Base-by-base conservation (phyloP, 1,140 invertebrate genomes). In the Lycorma delicatula region DNA sequence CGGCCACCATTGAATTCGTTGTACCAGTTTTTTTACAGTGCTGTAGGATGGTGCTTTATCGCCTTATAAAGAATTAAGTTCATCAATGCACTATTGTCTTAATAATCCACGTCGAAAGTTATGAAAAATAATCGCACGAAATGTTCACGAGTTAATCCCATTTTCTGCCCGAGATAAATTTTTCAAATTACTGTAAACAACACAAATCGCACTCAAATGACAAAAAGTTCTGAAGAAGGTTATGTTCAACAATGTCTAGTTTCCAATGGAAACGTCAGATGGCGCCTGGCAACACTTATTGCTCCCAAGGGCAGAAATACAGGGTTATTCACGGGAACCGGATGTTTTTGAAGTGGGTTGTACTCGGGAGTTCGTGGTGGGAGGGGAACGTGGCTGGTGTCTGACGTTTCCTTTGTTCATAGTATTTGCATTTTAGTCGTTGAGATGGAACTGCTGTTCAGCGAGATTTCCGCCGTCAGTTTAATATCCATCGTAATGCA, bases 1-100 rank as follows among this genome's bases (percentile, higher is more conserved):
- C 60, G 59, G 27, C 53, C 63, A 58, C 50, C 55, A 59, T 57
- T 50, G 25, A 53, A 62, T 59, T 65, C 58, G 51, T 18, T 47
- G 58, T 29, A 58, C 56, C 51, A 59, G 18, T 48, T 54, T 48
- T 61, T 55, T 1, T n/a, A 63, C 27, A 36, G 54, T 29, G 62
- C 53, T 34, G 44, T 28, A 16, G 12, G 59, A 57, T 56, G 54
- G 59, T 23, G n/a, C n/a, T n/a, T n/a, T n/a, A n/a, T n/a, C n/a
- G n/a, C 49, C 54, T 47, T 54, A 54, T 13, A 41, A 54, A 12
- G 38, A 53, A 61, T 23, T 47, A 34, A 61, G 31, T 58, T 53
- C 56, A 61, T 53, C 52, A 18, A 58, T 61, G 56, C 59, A 52
- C 55, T 57, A 18, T 52, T 57, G 59, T 51, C 56, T 16, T 18